Evolutionary conservation across 2,888 invertebrate species (phyloP), one percentile per base, ranked within the genome.

Genomic region (Sinodicranocentrus sp.): DNA sequence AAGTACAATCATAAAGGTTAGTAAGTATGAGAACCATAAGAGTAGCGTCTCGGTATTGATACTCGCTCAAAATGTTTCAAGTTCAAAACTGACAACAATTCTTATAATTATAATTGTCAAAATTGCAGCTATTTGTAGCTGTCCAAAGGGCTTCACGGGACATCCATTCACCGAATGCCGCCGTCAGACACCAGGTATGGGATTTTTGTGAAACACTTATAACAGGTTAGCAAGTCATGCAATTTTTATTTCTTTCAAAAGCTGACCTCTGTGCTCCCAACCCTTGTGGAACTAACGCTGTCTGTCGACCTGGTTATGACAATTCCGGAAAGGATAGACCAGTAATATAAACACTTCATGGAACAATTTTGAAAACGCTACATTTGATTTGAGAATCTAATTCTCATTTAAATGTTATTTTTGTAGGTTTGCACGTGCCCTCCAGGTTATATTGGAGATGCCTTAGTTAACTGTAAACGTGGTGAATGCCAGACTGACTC

Each of bases 271-370:
- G 96, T 90, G 93, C 94, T 87, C 96, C 96, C 0, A 96, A 96
- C 91, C 96, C 96, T n/a, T 97, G 96, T 88, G 97, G 96, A 52
- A 91, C 91, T 15, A 94, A 95, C 89, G 95, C 95, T 1, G 92
- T 94, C 84, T 97, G 97, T 89, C 94, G 94, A 19, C 96, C 96
- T 0, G 97, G 97, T 1, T 94, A 95, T 90, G 96, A 97, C 90
- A 94, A 94, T 84, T 94, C 94, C 5, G 95, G 95, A 57, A 94
- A 94, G 75, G 96, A 96, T 89, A 92, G 96, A 3, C 96, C 96
- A 5, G 96, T 97, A 54, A 68, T 25, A 48, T 3, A 25, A 25
- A 61, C n/a, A 21, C 3, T 57, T 19, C n/a, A 21, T 57, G 57
- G 25, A 10, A 54, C 65, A n/a, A n/a, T n/a, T n/a, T n/a, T n/a